phyloP scores from a whole-genome alignment of 2,797 vertebrate species.

The Miichthys miiuy region DNA sequence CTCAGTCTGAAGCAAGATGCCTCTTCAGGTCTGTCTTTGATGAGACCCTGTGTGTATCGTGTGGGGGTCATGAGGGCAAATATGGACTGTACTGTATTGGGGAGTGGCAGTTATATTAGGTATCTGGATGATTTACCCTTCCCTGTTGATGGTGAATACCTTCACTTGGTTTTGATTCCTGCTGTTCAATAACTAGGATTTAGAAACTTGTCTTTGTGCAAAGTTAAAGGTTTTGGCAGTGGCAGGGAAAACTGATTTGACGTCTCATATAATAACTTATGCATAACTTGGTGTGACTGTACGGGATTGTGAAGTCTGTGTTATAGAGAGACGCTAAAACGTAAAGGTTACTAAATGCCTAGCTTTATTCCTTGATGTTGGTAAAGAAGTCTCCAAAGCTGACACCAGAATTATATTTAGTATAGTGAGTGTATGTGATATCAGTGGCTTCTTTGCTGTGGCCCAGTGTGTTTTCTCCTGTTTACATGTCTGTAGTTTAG shows the following conservation, averaged over 20 bases:
- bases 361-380: neutral
- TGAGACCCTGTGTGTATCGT: neutral
- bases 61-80: neutral
- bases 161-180: neutral
- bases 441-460: neutral
- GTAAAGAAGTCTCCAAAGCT: neutral
- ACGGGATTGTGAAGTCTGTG: neutral
- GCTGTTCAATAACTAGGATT: neutral
- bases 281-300: neutral
- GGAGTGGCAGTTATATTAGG: neutral
- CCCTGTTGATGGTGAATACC: neutral
- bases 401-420: neutral
- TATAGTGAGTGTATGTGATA: neutral
- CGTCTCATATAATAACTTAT: neutral
- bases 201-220: neutral
- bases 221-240: neutral
- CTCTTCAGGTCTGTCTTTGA: neutral
- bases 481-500: conserved; percentile 6
- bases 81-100: neutral
- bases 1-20: neutral
- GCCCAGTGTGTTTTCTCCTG: neutral
- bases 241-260: neutral
- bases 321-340: neutral
- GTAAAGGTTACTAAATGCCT: neutral
- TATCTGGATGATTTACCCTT: neutral